Conservation (phyloP, 2,888 invertebrate species). For the Sminthurides aquaticus region DNA sequence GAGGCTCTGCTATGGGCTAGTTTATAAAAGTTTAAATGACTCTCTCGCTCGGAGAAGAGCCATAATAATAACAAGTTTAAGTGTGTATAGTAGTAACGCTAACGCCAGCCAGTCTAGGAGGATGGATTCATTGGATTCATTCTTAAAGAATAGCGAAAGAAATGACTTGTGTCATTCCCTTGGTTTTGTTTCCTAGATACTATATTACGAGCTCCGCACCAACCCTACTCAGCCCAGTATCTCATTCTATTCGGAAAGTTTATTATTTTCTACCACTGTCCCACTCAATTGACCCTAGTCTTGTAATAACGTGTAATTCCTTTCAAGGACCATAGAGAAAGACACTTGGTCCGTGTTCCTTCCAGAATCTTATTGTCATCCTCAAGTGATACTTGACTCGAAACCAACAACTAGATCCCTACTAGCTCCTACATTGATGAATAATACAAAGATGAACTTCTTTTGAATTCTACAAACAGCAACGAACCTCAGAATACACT, state of each 20-base stretch:
- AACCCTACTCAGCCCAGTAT: too few species aligned
- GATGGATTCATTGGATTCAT: neutral
- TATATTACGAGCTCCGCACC: too few species aligned
- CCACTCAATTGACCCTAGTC: neutral
- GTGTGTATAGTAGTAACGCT: too few species aligned
- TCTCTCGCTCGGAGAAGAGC: too few species aligned
- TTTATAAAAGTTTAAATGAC: neutral
- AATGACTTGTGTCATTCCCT: neutral
- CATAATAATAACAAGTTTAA: too few species aligned
- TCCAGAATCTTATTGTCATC: neutral
- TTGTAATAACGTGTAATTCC: neutral
- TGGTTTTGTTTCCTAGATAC: too few species aligned
- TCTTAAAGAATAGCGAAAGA: neutral
- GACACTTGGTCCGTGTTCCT: neutral
- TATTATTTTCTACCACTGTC: too few species aligned
- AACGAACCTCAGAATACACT: too few species aligned
- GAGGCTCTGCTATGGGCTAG: neutral
- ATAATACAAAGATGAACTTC: neutral
- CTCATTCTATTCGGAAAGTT: too few species aligned
- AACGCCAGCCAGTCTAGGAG: too few species aligned
- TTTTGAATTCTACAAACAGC: too few species aligned
- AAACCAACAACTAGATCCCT: neutral
- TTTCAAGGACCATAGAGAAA: too few species aligned
- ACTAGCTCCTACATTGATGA: neutral
- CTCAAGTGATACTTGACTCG: neutral